phyloP scores from a whole-genome alignment of 2,797 vertebrate species.

The Coranthus polyacanthus region DNA sequence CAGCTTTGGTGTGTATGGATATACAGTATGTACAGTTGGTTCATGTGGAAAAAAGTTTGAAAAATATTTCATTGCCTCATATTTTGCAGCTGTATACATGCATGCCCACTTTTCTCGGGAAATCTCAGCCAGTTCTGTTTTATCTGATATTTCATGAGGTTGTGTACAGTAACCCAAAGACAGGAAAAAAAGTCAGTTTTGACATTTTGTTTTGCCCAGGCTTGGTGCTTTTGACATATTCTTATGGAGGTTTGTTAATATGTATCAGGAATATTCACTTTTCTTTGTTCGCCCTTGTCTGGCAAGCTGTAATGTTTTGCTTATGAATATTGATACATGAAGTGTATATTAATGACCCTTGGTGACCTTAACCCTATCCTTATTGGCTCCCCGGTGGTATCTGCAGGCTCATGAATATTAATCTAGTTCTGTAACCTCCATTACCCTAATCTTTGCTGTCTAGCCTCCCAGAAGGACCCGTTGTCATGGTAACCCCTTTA shows the following conservation, averaged over 20 bases:
- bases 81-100: slow-evolving; percentile 23
- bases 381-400: slow-evolving; percentile 90
- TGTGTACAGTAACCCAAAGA: slow-evolving; percentile 57
- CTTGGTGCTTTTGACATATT: slow-evolving; percentile 80
- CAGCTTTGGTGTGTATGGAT: slow-evolving; percentile 59
- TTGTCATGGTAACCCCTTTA: slow-evolving; percentile 90
- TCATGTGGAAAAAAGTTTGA: slow-evolving; percentile 47
- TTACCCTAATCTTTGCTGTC: slow-evolving; percentile 92
- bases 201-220: slow-evolving; percentile 73
- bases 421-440: slow-evolving; percentile 90
- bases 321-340: slow-evolving; percentile 92
- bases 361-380: slow-evolving; percentile 91
- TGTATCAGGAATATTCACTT: slow-evolving; percentile 88
- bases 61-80: slow-evolving; percentile 30
- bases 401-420: slow-evolving; percentile 90
- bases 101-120: slow-evolving; percentile 27
- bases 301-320: slow-evolving; percentile 91
- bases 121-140: slow-evolving; percentile 44
- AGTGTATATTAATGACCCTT: slow-evolving; percentile 92
- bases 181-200: slow-evolving; percentile 60
- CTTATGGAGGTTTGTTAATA: slow-evolving; percentile 85
- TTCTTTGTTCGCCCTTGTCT: slow-evolving; percentile 90
- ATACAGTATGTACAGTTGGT: slow-evolving; percentile 35
- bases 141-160: slow-evolving; percentile 51
- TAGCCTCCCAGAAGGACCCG: slow-evolving; percentile 89